Evolutionary conservation across 1,140 invertebrate genomes (phyloP).

Genomic region (Papilio xuthus): DNA sequence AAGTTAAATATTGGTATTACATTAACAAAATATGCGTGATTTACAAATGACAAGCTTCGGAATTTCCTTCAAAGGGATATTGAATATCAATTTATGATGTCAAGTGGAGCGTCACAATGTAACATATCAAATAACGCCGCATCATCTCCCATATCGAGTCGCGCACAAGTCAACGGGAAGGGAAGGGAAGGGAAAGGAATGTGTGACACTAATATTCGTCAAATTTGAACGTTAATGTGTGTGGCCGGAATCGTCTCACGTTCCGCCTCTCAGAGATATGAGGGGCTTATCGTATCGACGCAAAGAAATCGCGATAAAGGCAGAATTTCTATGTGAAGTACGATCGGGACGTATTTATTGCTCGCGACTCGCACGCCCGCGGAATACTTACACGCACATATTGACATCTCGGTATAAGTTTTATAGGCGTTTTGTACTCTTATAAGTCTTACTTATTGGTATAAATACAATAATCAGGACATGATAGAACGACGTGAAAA

Average conservation of each 20-base stretch:
- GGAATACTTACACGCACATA: conserved; percentile 1
- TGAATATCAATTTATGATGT: background rate
- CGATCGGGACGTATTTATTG: conserved; percentile 25
- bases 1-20: background rate
- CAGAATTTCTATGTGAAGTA: conserved; percentile 39
- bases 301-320: conserved; percentile 44
- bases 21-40: background rate
- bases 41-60: background rate
- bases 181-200: background rate
- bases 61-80: conserved; percentile 8
- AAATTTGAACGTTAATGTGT: conserved; percentile 42
- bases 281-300: conserved; percentile 45
- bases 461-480: no score
- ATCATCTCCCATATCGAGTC: background rate
- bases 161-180: conserved; percentile 15
- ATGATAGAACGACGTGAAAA: background rate
- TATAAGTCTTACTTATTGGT: background rate
- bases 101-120: background rate
- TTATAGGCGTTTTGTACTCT: conserved; percentile 7
- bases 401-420: conserved; percentile 1
- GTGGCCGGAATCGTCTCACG: conserved; percentile 42
- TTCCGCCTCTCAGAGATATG: conserved; percentile 43
- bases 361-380: conserved; percentile 4
- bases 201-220: conserved; percentile 36
- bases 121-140: conserved; percentile 10